Evolutionary conservation across 2,797 vertebrate genomes (phyloP).

Genomic region (Xerus rutilus): DNA sequence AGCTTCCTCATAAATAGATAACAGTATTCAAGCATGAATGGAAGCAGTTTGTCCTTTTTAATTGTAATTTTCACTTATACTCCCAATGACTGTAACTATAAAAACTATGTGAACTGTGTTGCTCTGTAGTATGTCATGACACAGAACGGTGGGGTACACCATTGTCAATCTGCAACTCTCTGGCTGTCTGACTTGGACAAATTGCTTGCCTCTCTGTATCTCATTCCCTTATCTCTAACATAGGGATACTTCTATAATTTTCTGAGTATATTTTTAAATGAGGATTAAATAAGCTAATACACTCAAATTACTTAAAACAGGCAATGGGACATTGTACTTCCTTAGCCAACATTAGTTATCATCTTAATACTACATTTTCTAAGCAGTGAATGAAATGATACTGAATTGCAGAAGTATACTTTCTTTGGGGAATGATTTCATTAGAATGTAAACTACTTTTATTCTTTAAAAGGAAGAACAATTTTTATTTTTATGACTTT

Average conservation of each 20-base stretch:
- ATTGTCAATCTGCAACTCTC: background rate
- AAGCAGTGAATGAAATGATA: background rate
- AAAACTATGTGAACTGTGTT: background rate
- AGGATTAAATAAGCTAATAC: background rate
- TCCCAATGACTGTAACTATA: background rate
- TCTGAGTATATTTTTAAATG: background rate
- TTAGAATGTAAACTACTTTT: background rate
- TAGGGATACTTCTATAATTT: background rate
- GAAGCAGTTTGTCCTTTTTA: background rate
- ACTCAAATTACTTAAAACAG: background rate
- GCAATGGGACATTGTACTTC: background rate
- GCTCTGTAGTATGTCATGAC: background rate
- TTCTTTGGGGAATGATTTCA: background rate
- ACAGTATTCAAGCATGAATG: background rate
- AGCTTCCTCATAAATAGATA: background rate
- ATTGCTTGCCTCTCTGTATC: background rate
- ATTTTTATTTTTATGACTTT: slow-evolving; percentile 39
- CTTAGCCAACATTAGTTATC: slow-evolving; percentile 33
- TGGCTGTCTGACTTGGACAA: background rate
- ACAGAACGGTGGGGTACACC: background rate
- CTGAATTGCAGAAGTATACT: background rate
- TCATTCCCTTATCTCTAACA: background rate
- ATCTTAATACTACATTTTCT: background rate
- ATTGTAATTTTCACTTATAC: background rate
- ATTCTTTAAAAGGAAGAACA: slow-evolving; percentile 42